phyloP scores from a whole-genome alignment of 2,797 vertebrate genomes.

The Cynodonichthys magdalenae region DNA sequence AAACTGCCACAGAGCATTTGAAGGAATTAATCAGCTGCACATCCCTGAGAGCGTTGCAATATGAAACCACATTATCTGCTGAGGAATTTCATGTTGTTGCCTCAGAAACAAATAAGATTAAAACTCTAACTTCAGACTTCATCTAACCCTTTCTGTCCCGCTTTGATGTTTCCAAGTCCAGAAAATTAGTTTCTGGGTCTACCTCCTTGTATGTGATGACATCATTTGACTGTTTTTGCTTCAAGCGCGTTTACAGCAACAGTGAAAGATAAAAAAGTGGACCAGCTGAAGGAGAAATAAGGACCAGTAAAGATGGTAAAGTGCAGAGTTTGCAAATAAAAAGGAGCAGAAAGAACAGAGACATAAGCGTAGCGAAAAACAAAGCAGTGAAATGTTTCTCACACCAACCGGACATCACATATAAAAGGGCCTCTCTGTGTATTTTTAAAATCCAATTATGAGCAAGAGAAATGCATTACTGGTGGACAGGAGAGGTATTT shows the following conservation, averaged over 20 bases:
- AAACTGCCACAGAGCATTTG: constrained; percentile 23
- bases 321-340: constrained; percentile 2
- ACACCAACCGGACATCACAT: constrained; percentile 36
- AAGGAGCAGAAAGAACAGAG: constrained; percentile 5
- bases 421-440: constrained; percentile 52
- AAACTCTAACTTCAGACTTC: constrained; percentile 25
- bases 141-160: constrained; percentile 7
- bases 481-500: constrained; percentile 46
- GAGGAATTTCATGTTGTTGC: constrained; percentile 33
- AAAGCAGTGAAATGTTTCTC: constrained; percentile 22
- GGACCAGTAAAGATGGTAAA: constrained; percentile 5
- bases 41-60: constrained; percentile 24
- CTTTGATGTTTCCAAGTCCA: constrained; percentile 26
- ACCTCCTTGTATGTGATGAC: constrained; percentile 2
- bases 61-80: constrained; percentile 27
- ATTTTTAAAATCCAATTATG: constrained; percentile 76
- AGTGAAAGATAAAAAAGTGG: constrained; percentile 24
- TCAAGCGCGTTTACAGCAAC: constrained; percentile 25
- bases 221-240: constrained; percentile 30
- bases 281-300: constrained; percentile 25
- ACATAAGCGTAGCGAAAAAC: constrained; percentile 15
- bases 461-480: constrained; percentile 50
- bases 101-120: constrained; percentile 30
- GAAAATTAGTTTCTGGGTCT: constrained; percentile 37
- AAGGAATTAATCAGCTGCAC: constrained; percentile 13